phyloP scores from a whole-genome alignment of 2,888 invertebrate species.

The Frankliniella intonsa region DNA sequence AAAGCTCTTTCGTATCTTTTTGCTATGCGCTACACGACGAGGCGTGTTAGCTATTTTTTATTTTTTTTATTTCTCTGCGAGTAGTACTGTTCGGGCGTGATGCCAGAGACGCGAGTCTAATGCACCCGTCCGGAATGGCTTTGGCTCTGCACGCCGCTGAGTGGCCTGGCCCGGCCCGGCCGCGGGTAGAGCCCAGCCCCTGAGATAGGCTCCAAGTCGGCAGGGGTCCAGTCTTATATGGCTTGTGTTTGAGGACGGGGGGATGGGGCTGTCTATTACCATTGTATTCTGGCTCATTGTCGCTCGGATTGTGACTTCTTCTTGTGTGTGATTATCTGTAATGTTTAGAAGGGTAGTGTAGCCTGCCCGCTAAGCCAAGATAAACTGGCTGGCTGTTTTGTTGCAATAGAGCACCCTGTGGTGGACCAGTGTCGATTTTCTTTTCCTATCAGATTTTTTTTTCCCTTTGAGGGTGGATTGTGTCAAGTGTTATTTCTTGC shows the following conservation, averaged over 20 bases:
- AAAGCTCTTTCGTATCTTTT: too few relatives aligned
- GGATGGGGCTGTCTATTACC: neutral
- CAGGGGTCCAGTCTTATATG: neutral
- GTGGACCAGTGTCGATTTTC: neutral
- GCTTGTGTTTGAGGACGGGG: neutral
- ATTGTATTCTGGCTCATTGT: neutral
- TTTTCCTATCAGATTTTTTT: constrained; percentile 14
- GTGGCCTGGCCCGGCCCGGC: neutral
- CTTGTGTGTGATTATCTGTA: neutral
- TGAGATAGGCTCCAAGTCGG: neutral
- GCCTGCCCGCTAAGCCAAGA: neutral
- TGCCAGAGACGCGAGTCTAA: neutral
- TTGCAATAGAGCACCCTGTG: neutral
- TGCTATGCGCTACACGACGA: too few relatives aligned
- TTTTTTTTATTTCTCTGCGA: too few relatives aligned
- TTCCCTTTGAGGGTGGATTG: constrained; percentile 7
- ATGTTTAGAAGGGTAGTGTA: neutral
- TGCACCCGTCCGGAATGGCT: neutral
- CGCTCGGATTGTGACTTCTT: constrained; percentile 19
- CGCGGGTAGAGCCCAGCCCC: too few relatives aligned
- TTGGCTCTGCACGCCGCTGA: neutral
- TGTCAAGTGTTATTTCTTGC: neutral
- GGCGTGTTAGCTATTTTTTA: too few relatives aligned
- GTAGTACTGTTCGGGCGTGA: too few relatives aligned
- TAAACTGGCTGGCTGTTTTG: neutral